Conservation (phyloP, 2,888 invertebrate genomes). For the Brachylomia viminalis region DNA sequence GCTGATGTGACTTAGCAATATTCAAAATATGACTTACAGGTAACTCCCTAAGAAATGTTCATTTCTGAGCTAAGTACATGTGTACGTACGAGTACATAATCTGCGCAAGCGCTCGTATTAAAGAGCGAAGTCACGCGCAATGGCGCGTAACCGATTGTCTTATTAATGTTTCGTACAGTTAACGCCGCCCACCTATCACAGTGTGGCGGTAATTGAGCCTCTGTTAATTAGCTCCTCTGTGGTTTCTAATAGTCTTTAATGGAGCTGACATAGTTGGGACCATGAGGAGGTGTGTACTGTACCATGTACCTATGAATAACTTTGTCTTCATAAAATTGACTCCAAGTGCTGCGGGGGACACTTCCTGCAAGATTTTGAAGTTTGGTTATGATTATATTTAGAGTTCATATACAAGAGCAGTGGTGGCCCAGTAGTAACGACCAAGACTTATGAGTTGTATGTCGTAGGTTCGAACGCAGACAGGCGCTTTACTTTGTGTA, state of each 20-base stretch:
- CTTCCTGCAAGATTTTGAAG: neutral
- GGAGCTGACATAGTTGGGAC: constrained; percentile 47
- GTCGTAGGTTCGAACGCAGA: no score
- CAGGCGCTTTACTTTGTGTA: no score
- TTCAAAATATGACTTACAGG: no score
- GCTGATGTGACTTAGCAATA: neutral
- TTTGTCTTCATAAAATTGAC: neutral
- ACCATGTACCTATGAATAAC: neutral
- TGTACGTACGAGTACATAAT: constrained; percentile 47
- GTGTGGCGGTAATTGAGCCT: constrained; percentile 64
- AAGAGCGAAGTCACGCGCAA: constrained; percentile 64
- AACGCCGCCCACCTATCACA: constrained; percentile 76
- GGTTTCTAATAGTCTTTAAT: constrained; percentile 53
- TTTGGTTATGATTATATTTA: neutral
- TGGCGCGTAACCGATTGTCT: constrained; percentile 70
- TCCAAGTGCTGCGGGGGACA: no score
- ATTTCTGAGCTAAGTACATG: constrained; percentile 9
- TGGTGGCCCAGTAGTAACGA: no score
- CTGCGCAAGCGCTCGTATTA: constrained; percentile 61
- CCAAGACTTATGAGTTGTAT: no score
- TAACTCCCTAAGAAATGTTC: no score
- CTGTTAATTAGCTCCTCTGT: constrained; percentile 69
- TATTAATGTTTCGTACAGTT: constrained; percentile 80
- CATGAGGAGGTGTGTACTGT: neutral
- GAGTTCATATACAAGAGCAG: no score